Evolutionary conservation across 2,113 vertebrate species (phyloP), one percentile per base, ranked within the genome.

Genomic region (Diphyllodes magnificus): DNA sequence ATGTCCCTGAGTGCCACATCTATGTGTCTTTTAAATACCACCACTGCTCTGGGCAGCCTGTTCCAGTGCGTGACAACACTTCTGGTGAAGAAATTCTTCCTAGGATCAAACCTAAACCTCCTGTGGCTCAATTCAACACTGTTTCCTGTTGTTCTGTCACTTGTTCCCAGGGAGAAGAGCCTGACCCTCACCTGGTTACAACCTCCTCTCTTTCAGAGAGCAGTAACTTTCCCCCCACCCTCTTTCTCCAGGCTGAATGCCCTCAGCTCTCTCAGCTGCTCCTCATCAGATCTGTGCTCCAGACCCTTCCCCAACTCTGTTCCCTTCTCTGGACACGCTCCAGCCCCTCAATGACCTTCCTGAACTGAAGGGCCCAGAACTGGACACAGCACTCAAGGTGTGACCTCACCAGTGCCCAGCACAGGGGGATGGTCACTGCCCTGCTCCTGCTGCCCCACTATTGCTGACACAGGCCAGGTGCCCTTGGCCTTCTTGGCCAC

Each of bases 331-430:
- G 40, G n/a, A 37, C 30, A 22, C 0, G 0, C 1, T 42, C 30
- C 75, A 69, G 14, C 3, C 10, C 8, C 4, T 68, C 49, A 13
- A 3, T 3, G 28, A 12, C 27, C 22, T 28, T 16, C 6, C 6
- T 40, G 42, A 4, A 39, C 0, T 9, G 35, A 50, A 2, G 9
- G 18, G 13, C 6, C 21, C 68, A 63, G 11, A 75, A 11, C 18
- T 15, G 4, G 21, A 28, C 49, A 57, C 8, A 28, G 42, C 0
- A 39, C 1, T 28, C 0, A 0, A 61, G 23, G 0, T 17, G 40
- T 0, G 7, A 27, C 5, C 19, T 37, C 35, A 33, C 3, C 12
- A 11, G 27, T 54, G 33, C 7, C 2, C 5, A 57, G 33, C 10
- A 9, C 18, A 51, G 13, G 9, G 15, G 9, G 3, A 70, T 0